Base-by-base conservation (phyloP, 2,797 vertebrate species). In the Oreortyx pictus region DNA sequence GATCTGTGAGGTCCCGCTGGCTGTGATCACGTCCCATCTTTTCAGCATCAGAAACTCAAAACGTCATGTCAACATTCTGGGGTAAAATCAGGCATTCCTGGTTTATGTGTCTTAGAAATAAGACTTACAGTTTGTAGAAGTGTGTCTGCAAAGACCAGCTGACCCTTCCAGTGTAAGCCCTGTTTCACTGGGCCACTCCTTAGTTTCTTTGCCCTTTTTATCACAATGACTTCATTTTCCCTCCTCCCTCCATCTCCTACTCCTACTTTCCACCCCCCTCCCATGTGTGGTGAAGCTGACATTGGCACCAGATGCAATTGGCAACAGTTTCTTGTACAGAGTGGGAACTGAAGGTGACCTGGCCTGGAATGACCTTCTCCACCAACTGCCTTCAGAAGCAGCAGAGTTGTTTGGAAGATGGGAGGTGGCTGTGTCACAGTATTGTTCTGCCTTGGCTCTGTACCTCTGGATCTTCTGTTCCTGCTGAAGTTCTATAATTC, bases 361-460 rank as follows among this genome's bases (percentile, higher is more conserved):
- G 46, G 27, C 31, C 31, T 9, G 17, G 20, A 33, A 33, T 62
- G 39, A 31, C 39, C 39, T 29, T 41, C 60, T 39, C 52, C 5
- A 24, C 22, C 31, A 25, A 8, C 10, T 60, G 60, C 33, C 0
- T 3, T 52, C 19, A 18, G 35, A 27, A 35, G 4, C 0, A 1
- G 57, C 88, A 4, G 2, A 33, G 39, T 18, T 24, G 44, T 22
- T 15, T 33, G 22, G 37, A 27, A 14, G 16, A 5, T 6, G 2
- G 16, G 43, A 13, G 39, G 25, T 62, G 61, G 61, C 39, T 43
- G 27, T 8, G 3, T 10, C 11, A 12, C 27, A 13, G 39, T 20
- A 41, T 43, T 62, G 61, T 62, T 62, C 39, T 62, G 27, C 61
- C 39, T 31, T 39, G 14, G 61, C 27, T 41, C 60, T 41, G 37